Evolutionary conservation across 2,888 invertebrate species (phyloP).

Genomic region (Agriopis leucophaearia): DNA sequence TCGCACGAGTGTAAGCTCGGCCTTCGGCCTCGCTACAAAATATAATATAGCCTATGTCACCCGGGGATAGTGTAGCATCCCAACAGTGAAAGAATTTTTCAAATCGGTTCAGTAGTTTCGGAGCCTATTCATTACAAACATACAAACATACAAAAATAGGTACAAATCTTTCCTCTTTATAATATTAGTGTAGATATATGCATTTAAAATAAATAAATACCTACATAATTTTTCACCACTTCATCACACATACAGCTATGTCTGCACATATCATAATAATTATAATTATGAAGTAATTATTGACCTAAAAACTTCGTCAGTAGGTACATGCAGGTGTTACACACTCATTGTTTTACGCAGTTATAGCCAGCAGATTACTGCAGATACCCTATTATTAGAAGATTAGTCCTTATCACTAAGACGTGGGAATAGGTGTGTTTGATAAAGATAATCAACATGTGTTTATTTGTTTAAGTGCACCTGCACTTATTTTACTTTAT

Average conservation of each 20-base stretch:
- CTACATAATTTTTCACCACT: not conserved
- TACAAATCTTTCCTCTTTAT: too few species aligned
- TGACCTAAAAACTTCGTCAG: conserved; percentile 48
- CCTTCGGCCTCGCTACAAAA: too few species aligned
- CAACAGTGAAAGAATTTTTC: too few species aligned
- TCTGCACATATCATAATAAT: not conserved
- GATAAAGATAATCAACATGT: conserved; percentile 17
- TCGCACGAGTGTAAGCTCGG: too few species aligned
- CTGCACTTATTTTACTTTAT: conserved; percentile 26
- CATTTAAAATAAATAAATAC: too few species aligned
- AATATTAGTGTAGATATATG: too few species aligned
- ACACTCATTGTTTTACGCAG: conserved; percentile 29
- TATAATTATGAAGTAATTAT: not conserved
- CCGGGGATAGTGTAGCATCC: too few species aligned
- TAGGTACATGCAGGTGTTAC: conserved; percentile 57
- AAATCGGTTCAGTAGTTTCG: too few species aligned
- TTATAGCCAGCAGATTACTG: conserved; percentile 15
- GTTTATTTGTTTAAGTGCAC: conserved; percentile 22
- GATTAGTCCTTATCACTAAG: conserved; percentile 16
- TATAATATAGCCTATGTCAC: too few species aligned
- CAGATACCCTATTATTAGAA: conserved; percentile 5
- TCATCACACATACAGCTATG: too few species aligned
- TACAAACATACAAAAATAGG: too few species aligned
- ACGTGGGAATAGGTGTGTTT: conserved; percentile 15
- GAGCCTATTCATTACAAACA: too few species aligned